phyloP scores from a whole-genome alignment of 2,113 vertebrate genomes.

The Ovis canadensis region DNA sequence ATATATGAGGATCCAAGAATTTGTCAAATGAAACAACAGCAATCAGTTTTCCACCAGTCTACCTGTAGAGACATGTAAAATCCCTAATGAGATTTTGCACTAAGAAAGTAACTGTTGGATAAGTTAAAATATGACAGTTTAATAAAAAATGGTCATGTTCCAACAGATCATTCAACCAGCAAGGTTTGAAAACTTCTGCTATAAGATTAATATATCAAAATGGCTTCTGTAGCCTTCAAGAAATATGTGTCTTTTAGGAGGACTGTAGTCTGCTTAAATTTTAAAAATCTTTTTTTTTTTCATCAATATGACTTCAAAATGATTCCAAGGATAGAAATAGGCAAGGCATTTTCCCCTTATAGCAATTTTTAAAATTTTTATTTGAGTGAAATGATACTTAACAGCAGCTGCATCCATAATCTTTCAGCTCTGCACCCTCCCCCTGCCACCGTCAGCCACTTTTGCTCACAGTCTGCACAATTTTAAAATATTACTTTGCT shows the following conservation, averaged over 20 bases:
- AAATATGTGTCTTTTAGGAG: neutral
- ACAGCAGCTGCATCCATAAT: neutral
- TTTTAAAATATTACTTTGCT: neutral
- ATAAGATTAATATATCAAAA: conserved; percentile 8
- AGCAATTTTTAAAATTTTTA: neutral
- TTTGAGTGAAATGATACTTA: neutral
- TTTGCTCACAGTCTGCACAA: neutral
- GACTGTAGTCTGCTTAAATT: neutral
- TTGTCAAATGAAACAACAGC: conserved; percentile 37
- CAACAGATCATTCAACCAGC: conserved; percentile 16
- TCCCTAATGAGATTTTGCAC: conserved; percentile 29
- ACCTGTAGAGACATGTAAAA: conserved; percentile 44
- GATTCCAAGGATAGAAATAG: neutral
- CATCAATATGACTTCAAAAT: neutral
- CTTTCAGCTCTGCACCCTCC: neutral
- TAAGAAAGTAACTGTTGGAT: neutral
- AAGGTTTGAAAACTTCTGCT: neutral
- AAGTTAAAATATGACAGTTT: conserved; percentile 46
- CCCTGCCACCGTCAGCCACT: neutral
- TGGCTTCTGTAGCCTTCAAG: neutral
- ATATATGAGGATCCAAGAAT: neutral
- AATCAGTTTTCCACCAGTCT: neutral
- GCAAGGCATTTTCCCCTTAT: neutral
- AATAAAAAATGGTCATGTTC: conserved; percentile 47
- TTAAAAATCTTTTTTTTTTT: neutral